phyloP scores from a whole-genome alignment of 2,797 vertebrate genomes.

The Galaxias olidus region DNA sequence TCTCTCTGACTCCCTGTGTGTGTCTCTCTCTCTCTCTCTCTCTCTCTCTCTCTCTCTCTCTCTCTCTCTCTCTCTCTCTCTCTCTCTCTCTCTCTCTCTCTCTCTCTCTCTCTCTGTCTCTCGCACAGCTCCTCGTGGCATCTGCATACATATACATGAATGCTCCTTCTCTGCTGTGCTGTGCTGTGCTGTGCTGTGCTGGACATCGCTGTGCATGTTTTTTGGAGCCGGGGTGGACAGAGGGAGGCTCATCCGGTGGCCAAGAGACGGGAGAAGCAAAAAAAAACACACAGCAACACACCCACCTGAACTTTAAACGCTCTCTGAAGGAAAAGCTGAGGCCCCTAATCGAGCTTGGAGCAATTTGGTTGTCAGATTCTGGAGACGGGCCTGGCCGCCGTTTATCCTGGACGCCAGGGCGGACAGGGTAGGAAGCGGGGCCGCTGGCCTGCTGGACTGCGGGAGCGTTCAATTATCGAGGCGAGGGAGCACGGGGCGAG shows the following conservation, averaged over 20 bases:
- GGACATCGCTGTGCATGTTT: background rate
- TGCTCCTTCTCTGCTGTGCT: background rate
- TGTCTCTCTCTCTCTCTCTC: background rate
- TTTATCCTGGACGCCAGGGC: too few relatives aligned
- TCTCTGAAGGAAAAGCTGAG: background rate
- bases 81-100: background rate
- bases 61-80: background rate
- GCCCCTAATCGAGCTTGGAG: background rate
- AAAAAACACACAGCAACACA: background rate
- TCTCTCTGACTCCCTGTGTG: background rate
- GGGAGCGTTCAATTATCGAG: conserved; percentile 2
- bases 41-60: background rate
- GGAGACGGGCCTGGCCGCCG: background rate
- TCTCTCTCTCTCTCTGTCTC: background rate
- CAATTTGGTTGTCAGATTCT: conserved; percentile 1
- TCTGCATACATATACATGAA: conserved; percentile 1
- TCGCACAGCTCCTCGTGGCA: conserved; percentile 13
- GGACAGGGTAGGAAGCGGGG: too few relatives aligned
- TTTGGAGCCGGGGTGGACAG: background rate
- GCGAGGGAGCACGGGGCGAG: background rate
- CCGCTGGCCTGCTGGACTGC: background rate
- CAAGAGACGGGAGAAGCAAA: background rate
- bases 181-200: background rate
- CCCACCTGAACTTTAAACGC: background rate
- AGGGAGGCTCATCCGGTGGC: background rate